These are phyloP conservation scores for Leptonema lineaticorne DNA, from an alignment of 1,140 invertebrate species.

Conservation along the genomic window DNA sequence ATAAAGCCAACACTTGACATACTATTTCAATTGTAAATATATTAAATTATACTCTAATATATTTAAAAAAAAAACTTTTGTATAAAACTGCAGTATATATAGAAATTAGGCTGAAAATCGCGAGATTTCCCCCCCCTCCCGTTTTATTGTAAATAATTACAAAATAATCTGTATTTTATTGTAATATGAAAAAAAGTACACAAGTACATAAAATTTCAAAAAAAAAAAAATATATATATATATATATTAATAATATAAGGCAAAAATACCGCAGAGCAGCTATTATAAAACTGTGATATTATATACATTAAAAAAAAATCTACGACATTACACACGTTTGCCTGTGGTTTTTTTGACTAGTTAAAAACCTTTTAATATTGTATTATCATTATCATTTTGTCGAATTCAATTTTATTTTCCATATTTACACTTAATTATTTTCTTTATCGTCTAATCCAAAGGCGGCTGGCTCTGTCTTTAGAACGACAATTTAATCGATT, in stretches of 20 bases:
- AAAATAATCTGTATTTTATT: neutral
- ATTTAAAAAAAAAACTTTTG: neutral
- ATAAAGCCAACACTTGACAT: neutral
- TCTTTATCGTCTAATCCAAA: no score
- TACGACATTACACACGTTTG: conserved; percentile 1
- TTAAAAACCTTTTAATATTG: no score
- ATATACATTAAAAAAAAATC: conserved; percentile 2
- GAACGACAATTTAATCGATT: no score
- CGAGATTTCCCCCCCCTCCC: neutral
- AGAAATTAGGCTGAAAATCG: neutral
- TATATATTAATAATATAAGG: no score
- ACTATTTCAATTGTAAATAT: neutral
- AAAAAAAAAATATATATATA: neutral
- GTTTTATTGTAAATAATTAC: conserved; percentile 1
- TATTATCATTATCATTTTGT: no score
- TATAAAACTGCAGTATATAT: neutral
- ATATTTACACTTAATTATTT: no score
- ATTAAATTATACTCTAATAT: neutral
- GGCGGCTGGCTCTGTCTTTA: no score
- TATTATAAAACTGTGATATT: conserved; percentile 25
- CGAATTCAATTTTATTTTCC: no score
- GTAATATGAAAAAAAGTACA: no score
- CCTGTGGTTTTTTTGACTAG: conserved; percentile 6
- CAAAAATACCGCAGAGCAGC: conserved; percentile 22
- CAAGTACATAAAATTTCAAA: no score